These are phyloP conservation scores for Steinernema hermaphroditum DNA, from an alignment of 2,888 invertebrate genomes.

Conservation along the genomic window DNA sequence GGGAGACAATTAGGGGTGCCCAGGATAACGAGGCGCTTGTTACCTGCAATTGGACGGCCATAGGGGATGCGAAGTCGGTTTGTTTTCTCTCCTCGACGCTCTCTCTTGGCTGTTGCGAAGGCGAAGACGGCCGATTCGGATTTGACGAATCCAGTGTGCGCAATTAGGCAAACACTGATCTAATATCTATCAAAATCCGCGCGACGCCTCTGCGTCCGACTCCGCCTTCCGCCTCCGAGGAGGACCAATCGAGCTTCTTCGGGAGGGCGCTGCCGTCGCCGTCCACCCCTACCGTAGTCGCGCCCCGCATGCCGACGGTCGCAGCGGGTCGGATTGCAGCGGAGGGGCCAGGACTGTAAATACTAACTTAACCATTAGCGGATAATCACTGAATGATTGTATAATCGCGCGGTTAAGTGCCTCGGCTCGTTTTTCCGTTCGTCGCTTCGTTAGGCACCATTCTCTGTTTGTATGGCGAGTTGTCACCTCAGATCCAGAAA, in stretches of 20 bases:
- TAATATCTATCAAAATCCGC: slow-evolving; percentile 26
- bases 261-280: not conserved
- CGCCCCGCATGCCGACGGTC: not conserved
- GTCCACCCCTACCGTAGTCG: slow-evolving; percentile 15
- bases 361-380: not conserved
- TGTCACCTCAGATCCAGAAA: no score
- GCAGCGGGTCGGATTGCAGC: not conserved
- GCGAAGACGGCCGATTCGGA: slow-evolving; percentile 24
- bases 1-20: not conserved
- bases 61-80: not conserved
- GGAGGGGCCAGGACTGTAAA: not conserved
- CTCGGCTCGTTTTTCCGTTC: not conserved
- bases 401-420: slow-evolving; percentile 1
- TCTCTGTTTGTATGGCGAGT: no score
- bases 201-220: slow-evolving; percentile 13
- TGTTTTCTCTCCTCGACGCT: not conserved
- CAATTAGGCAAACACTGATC: slow-evolving; percentile 26
- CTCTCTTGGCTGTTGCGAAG: not conserved
- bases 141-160: slow-evolving; percentile 28
- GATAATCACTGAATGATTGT: slow-evolving; percentile 1
- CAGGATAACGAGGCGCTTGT: not conserved
- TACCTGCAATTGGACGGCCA: slow-evolving; percentile 10
- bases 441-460: no score
- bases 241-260: slow-evolving; percentile 10
- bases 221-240: not conserved